Evolutionary conservation across 2,888 invertebrate species (phyloP), one percentile per base, ranked within the genome.

Genomic region (Andrena chrysosceles): DNA sequence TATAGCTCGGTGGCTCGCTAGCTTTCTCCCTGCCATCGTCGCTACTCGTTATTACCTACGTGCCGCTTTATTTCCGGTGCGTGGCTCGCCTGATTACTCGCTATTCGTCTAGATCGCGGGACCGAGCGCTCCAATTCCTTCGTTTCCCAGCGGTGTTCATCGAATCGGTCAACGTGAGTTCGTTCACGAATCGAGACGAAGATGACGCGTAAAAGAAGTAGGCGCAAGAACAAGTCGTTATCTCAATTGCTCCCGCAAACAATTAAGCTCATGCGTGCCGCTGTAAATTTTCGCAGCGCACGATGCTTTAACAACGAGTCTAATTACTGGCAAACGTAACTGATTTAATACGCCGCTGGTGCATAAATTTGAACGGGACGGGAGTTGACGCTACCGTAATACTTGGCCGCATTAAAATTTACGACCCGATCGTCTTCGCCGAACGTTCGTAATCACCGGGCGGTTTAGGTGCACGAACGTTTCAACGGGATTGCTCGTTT

Each of bases 41-140:
- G 66, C 42, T 42, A 42, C 35, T 87, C 87, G 87, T 89, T 88
- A 87, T 90, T 88, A 42, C 42, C 42, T 42, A 86, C 81, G 83
- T 33, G 84, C 79, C 85, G 80, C 86, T 87, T 89, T 86, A 87
- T 85, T 87, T 87, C 87, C 81, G 64, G 77, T 71, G 82, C 78
- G 75, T 35, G 66, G 64, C 75, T 69, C 74, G 77, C 83, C 83
- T 56, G 23, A 75, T 56, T 23, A 76, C 42, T 84, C 75, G 75
- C 77, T 0, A 6, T 52, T 85, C 74, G 80, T 73, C 70, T 23
- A 10, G 56, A 56, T 56, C 56, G 23, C 56, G 56, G 13, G 1
- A 10, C 10, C 56, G 26, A 26, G 23, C 6, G 26, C 42, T 42
- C 16, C 52, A 8, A 2, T 20, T 20, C 8, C 52, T 7, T 52